Conservation (phyloP, 2,888 invertebrate genomes). For the Ferrisia virgata region DNA sequence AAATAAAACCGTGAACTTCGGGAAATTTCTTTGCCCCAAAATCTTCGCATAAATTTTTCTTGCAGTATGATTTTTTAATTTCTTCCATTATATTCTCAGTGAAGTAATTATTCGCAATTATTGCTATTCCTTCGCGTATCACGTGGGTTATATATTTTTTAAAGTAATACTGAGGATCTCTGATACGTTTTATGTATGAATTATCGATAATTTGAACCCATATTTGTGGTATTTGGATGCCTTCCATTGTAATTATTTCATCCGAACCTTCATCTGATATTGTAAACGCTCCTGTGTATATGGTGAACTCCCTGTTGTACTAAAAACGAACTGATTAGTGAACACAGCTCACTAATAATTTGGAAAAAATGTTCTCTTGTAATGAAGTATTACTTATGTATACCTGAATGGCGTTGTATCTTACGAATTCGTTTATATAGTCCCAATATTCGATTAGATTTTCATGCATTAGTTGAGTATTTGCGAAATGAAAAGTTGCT, state of each 20-base stretch:
- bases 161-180: neutral
- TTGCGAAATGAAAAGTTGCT: neutral
- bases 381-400: neutral
- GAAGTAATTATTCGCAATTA: neutral
- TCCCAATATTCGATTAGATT: neutral
- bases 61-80: neutral
- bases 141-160: neutral
- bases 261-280: neutral
- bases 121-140: neutral
- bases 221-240: neutral
- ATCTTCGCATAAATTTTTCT: neutral
- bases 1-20: neutral
- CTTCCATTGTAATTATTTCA: neutral
- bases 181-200: neutral
- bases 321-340: neutral
- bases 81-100: neutral
- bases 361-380: neutral
- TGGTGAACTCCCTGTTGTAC: neutral
- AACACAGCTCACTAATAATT: neutral
- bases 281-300: neutral
- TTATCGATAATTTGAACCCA: neutral
- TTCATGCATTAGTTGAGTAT: neutral
- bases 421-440: neutral
- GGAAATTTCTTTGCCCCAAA: neutral
- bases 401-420: neutral